Evolutionary conservation across 2,888 invertebrate species (phyloP), one percentile per base, ranked within the genome.

Genomic region (Sinotaia quadrata): DNA sequence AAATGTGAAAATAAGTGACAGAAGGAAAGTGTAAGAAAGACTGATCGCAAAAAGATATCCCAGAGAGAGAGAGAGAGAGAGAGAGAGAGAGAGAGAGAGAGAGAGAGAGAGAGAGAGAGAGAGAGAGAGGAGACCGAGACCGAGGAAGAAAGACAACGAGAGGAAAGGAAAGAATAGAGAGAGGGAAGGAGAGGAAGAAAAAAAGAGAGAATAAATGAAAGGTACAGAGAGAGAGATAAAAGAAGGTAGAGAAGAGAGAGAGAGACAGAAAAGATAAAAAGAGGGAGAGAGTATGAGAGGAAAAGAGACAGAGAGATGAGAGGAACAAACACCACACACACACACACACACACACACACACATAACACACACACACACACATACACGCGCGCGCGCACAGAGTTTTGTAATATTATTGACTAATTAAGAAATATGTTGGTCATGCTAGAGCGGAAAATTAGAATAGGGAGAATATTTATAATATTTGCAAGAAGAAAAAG

Each of bases 141-240:
- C 24, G 49, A 60, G 44, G 44, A 29, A 60, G 2, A 34, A 5
- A 34, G 24, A 33, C 8, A 7, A 8, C 21, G 36, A 63, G 36
- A 36, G 36, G 36, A 52, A 51, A 27, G 34, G 63, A 44, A 44
- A 60, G 4, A 44, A 36, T 29, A 44, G 31, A 31, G 44, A 29
- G 44, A n/a, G 24, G 44, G 44, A 10, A 60, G 44, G 31, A 27
- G 27, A 44, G 60, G 31, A 15, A 60, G 47, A 60, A 27, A 57
- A n/a, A 60, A 21, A 15, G 5, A 41, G 60, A 36, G 44, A 60
- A 33, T n/a, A 36, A 60, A 36, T 29, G 57, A 36, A 18, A 57
- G 36, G 21, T 52, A 15, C 10, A 12, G 41, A 41, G 10, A 15
- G 15, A 12, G 41, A 41, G 10, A 15, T 12, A 12, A 15, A 41